Conservation (phyloP, 2,113 vertebrate species). For the Hippotragus niger region DNA sequence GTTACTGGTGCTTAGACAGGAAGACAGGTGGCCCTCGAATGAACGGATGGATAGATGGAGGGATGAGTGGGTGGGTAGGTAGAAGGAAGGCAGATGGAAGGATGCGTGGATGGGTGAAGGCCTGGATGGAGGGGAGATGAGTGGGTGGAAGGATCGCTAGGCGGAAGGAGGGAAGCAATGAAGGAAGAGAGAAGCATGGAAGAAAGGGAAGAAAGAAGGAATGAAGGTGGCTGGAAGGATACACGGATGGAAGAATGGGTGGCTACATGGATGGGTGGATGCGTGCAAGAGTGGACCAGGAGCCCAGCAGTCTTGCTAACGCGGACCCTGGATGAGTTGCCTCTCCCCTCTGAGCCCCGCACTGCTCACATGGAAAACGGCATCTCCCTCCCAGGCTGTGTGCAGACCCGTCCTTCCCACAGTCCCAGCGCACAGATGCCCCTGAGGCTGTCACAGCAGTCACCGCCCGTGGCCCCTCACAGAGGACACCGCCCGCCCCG, state of each 20-base stretch:
- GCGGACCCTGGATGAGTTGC: not conserved
- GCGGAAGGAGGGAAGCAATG: not conserved
- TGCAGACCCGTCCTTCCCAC: not conserved
- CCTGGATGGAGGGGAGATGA: fast-evolving
- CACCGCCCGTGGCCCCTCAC: not conserved
- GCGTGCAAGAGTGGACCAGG: fast-evolving
- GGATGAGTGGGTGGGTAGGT: fast-evolving
- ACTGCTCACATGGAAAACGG: not conserved
- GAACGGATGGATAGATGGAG: fast-evolving
- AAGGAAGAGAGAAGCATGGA: not conserved
- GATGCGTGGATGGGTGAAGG: fast-evolving
- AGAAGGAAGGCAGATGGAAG: not conserved
- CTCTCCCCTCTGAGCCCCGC: not conserved
- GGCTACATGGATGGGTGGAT: fast-evolving
- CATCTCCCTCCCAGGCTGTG: not conserved
- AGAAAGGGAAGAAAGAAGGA: fast-evolving
- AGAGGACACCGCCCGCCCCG: not conserved
- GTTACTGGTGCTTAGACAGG: not conserved
- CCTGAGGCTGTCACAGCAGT: not conserved
- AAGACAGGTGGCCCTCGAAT: not conserved
- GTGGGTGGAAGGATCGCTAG: fast-evolving
- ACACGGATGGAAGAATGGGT: not conserved
- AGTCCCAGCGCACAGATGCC: not conserved
- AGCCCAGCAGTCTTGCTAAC: not conserved
- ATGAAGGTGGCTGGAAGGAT: fast-evolving